These are phyloP conservation scores for Coenonympha arcania DNA, from an alignment of 2,888 invertebrate species.

Conservation along the genomic window DNA sequence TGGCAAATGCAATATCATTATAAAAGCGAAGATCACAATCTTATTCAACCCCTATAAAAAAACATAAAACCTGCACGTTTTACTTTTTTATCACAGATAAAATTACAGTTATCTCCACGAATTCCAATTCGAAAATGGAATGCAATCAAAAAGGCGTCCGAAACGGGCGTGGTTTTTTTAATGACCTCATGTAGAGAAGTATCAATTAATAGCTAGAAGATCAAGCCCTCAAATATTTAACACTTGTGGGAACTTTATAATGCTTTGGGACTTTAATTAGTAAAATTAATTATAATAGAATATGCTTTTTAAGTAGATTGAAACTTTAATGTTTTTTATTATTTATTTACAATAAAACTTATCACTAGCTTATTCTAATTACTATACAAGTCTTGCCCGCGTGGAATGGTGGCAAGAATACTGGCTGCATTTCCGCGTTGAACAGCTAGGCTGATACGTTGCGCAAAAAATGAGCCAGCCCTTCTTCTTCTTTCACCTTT, in stretches of 20 bases:
- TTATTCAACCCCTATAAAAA: slow-evolving; percentile 20
- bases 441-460: too few relatives aligned
- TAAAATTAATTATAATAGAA: neutral
- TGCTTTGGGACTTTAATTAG: neutral
- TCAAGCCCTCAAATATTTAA: slow-evolving; percentile 15
- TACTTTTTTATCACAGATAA: slow-evolving; percentile 6
- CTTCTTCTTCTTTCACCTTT: too few relatives aligned
- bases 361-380: too few relatives aligned
- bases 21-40: slow-evolving; percentile 10
- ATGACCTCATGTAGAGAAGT: slow-evolving; percentile 24
- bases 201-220: slow-evolving; percentile 16
- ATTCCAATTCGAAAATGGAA: slow-evolving; percentile 18
- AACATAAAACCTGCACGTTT: slow-evolving; percentile 2
- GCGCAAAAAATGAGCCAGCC: too few relatives aligned
- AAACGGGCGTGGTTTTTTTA: slow-evolving; percentile 28
- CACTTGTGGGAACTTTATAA: slow-evolving; percentile 14
- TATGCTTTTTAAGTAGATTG: too few relatives aligned
- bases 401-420: too few relatives aligned
- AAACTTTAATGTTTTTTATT: too few relatives aligned
- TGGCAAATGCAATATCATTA: slow-evolving; percentile 17
- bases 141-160: slow-evolving; percentile 19
- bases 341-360: too few relatives aligned
- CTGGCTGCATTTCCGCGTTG: too few relatives aligned
- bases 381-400: too few relatives aligned
- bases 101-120: slow-evolving; percentile 10